phyloP scores from a whole-genome alignment of 2,888 invertebrate genomes.

The Spodoptera exigua region DNA sequence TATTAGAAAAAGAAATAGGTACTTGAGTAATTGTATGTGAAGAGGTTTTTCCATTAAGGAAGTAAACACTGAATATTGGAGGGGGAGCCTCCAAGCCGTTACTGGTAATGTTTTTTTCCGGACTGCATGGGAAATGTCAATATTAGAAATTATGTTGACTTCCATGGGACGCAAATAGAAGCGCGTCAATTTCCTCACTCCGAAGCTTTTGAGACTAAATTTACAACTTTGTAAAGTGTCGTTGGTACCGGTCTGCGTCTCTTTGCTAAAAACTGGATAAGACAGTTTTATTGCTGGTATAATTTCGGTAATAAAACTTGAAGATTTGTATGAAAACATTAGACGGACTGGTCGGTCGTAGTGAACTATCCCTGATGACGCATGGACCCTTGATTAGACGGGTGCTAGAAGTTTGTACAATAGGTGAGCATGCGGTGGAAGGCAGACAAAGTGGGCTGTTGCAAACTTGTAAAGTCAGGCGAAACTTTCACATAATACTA shows the following conservation, averaged over 20 bases:
- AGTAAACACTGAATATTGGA: slow-evolving; percentile 23
- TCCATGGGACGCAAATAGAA: slow-evolving; percentile 10
- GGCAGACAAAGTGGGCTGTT: slow-evolving; percentile 29
- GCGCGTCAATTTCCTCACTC: neutral
- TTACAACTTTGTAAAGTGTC: slow-evolving; percentile 4
- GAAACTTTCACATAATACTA: slow-evolving; percentile 30
- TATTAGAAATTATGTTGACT: slow-evolving; percentile 23
- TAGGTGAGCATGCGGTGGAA: slow-evolving; percentile 27
- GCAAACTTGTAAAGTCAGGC: slow-evolving; percentile 22
- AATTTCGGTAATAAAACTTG: slow-evolving; percentile 23
- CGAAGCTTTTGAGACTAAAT: slow-evolving; percentile 9
- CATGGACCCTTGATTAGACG: slow-evolving; percentile 24
- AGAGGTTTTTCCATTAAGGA: slow-evolving; percentile 34
- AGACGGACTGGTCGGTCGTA: slow-evolving; percentile 6
- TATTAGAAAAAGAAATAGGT: slow-evolving; percentile 5
- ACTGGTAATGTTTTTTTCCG: slow-evolving; percentile 29
- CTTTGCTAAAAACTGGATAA: slow-evolving; percentile 9
- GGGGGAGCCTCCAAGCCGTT: slow-evolving; percentile 14
- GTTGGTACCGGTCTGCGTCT: slow-evolving; percentile 18
- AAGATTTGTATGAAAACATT: slow-evolving; percentile 20
- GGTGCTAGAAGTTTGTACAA: slow-evolving; percentile 39
- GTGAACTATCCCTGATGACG: slow-evolving; percentile 26
- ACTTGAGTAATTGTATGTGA: slow-evolving; percentile 16
- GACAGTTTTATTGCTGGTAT: slow-evolving; percentile 22
- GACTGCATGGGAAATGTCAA: slow-evolving; percentile 24